A percentile compares a stretch with the other conserved stretches of the same genome.
These are phyloP conservation scores for Ibidorhyncha struthersii DNA, from an alignment of 2,113 vertebrate genomes.

Conservation along the genomic window DNA sequence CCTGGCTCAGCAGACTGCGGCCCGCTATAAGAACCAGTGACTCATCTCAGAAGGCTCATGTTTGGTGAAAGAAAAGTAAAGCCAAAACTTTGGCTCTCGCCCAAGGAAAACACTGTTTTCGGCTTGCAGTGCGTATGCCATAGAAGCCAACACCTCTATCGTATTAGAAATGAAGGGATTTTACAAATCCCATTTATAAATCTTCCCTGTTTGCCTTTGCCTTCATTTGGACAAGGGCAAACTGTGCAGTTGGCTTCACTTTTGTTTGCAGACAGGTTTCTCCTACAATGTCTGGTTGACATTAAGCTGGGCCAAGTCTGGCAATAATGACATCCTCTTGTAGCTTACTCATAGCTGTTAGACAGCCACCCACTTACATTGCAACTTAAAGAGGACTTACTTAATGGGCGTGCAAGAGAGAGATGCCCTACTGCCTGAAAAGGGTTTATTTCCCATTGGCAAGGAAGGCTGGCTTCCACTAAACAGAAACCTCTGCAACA, in stretches of 20 bases:
- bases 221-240: background rate
- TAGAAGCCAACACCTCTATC: background rate
- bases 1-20: background rate
- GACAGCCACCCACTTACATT: background rate
- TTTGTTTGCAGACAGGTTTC: slow-evolving; percentile 27
- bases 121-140: background rate
- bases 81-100: background rate
- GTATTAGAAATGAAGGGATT: background rate
- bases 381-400: background rate
- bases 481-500: background rate
- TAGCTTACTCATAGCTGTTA: slow-evolving; percentile 4
- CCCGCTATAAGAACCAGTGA: slow-evolving; percentile 4
- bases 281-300: background rate
- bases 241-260: background rate
- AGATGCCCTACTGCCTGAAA: background rate
- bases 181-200: background rate
- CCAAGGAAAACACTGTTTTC: slow-evolving; percentile 4
- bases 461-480: background rate
- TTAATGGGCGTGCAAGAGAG: background rate
- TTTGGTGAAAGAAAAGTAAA: background rate
- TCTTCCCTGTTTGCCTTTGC: background rate
- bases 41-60: slow-evolving; percentile 16
- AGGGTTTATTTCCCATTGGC: background rate
- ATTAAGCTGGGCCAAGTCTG: slow-evolving; percentile 17
- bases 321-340: slow-evolving; percentile 18